A percentile compares a stretch with the other conserved stretches of the same genome.
phyloP scores from a whole-genome alignment of 2,113 vertebrate genomes.

The Marmota monax region DNA sequence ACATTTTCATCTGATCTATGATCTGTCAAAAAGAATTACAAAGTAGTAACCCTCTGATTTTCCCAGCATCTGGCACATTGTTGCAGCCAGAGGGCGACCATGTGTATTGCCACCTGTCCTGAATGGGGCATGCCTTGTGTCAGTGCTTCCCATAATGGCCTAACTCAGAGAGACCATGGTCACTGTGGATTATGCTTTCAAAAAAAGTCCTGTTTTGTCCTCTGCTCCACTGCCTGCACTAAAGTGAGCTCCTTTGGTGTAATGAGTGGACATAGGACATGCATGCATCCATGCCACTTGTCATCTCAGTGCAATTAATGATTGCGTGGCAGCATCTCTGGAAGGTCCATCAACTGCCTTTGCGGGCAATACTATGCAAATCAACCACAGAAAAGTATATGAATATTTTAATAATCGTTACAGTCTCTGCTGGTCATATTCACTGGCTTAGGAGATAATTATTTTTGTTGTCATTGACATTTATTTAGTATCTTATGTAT shows the following conservation, averaged over 20 bases:
- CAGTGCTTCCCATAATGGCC: background rate
- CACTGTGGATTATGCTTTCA: background rate
- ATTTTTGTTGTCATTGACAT: background rate
- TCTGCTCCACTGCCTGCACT: background rate
- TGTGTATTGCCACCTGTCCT: background rate
- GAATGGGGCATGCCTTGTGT: background rate
- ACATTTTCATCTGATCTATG: background rate
- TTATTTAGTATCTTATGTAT: background rate
- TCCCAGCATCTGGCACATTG: background rate
- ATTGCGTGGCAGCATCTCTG: background rate
- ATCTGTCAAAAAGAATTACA: background rate
- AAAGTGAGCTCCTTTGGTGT: background rate
- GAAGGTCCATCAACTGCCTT: background rate
- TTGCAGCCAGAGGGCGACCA: background rate
- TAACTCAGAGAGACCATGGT: background rate
- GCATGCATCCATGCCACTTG: background rate
- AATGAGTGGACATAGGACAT: background rate
- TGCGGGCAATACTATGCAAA: background rate
- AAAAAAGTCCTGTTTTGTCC: background rate
- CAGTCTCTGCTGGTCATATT: background rate
- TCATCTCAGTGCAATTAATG: background rate
- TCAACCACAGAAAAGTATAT: background rate
- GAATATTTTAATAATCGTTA: background rate
- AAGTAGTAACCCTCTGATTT: background rate
- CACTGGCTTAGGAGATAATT: background rate